Evolutionary conservation across 2,797 vertebrate species (phyloP), one percentile per base, ranked within the genome.

Genomic region (Phyllotis vaccarum): DNA sequence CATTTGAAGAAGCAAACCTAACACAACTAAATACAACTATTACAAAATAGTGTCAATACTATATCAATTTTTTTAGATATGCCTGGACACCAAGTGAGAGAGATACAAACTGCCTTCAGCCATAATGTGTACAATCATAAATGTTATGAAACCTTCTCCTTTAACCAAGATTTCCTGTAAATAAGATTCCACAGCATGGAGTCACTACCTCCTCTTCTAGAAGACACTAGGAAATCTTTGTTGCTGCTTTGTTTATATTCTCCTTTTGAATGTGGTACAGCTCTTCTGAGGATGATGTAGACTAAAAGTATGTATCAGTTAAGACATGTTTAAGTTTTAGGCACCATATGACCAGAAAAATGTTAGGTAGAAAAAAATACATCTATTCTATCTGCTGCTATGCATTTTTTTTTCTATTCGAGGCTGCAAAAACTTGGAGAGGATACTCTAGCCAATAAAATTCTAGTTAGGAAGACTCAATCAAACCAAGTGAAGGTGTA

Each of bases 1-100:
- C 96, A 97, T 97, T 94, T 95, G 56, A 95, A 95, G 95, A 98
- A 98, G 98, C 97, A 98, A 98, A 97, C 56, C 92, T 98, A 97
- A 97, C 97, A 96, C 24, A 46, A 56, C 92, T 97, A 98, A 97
- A 97, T 97, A 96, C 24, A 46, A 56, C 92, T 97, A 98, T 98
- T 96, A 97, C 96, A 97, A 98, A 98, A 95, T 78, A 97, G 96
- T 96, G 97, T 96, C 97, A 98, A 96, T 97, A 94, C 87, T 97
- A 92, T 83, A 97, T 98, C 96, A 98, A 96, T 97, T 97, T 97
- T 98, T 85, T 97, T 89, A n/a, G 89, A 70, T 83, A 94, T 82
- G 95, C 86, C 93, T 74, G 68, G 62, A 91, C 97, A 98, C 58
- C 74, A 95, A 98, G 74, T 86, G 62, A 96, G 91, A 96, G 92